Base-by-base conservation (phyloP, 2,888 invertebrate genomes). In the Pristionchus entomophagus region DNA sequence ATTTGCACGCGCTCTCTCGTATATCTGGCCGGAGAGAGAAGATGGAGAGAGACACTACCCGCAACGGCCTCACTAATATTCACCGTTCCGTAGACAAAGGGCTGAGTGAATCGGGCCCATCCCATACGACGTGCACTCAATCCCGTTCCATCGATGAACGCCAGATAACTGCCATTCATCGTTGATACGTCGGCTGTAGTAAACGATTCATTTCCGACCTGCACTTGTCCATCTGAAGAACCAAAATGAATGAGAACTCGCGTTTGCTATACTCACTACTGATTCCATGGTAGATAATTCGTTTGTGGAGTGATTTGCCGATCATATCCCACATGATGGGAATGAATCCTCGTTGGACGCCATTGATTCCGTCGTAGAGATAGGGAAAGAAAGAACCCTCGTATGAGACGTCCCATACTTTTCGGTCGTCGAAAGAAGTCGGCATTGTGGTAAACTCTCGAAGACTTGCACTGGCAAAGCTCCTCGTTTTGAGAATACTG, bases 371-470 rank as follows among this genome's bases (percentile, higher is more conserved):
- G 35, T 65, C 65, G 65, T 65, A 65, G 65, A 65, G 65, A 65
- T 65, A 65, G 6, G 65, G 35, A 35, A 65, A 65, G 65, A 65
- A 65, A 6, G 65, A 65, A 32, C 65, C 65, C 17, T 65, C 65
- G 22, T 35, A 65, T 10, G 35, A 14, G 1, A 65, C 35, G 32
- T 65, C 65, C 65, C 17, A 35, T 32, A 19, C 35, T 17, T 32
- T 14, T 65, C 65, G n/a, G 19, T 65, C 35, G 8, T 65, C 65
- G 38, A 19, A 65, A 1, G 65, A 19, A 35, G 35, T 19, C 5
- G 35, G 22, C 65, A 65, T 65, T 14, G 29, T 12, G 32, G 65
- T 22, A 29, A 65, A 6, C 19, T 19, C 29, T 35, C 65, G 32
- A 29, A 6, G 10, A 10, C 59, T 59, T 29, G 59, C 59, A 59